phyloP scores from a whole-genome alignment of 2,888 invertebrate genomes.

The Andrena marginata region DNA sequence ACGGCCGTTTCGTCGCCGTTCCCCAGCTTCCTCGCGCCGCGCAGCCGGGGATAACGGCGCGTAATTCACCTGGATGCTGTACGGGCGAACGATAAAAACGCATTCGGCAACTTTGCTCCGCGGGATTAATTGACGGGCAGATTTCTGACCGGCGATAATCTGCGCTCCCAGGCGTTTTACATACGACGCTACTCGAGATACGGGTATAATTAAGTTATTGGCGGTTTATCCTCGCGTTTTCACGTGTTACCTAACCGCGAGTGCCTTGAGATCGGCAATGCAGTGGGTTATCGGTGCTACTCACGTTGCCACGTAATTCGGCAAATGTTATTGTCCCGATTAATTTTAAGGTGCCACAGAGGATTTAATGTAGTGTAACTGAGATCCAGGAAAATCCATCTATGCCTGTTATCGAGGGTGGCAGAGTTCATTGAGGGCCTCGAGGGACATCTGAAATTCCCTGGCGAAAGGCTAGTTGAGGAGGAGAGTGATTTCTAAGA shows the following conservation, averaged over 20 bases:
- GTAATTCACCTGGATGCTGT: neutral
- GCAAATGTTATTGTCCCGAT: neutral
- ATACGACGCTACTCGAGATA: slow-evolving; percentile 27
- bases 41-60: slow-evolving; percentile 32
- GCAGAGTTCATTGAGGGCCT: too few species aligned
- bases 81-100: slow-evolving; percentile 31
- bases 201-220: slow-evolving; percentile 35
- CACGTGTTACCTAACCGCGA: slow-evolving; percentile 16
- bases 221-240: slow-evolving; percentile 14
- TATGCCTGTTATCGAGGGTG: neutral
- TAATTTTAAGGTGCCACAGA: neutral
- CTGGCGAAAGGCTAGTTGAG: slow-evolving; percentile 41
- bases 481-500: slow-evolving; percentile 47
- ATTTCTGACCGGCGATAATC: slow-evolving; percentile 19
- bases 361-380: neutral
- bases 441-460: slow-evolving; percentile 28
- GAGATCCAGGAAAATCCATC: neutral
- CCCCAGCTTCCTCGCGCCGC: slow-evolving; percentile 12
- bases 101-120: slow-evolving; percentile 17
- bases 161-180: neutral
- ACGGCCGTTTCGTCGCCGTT: slow-evolving; percentile 2
- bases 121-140: slow-evolving; percentile 42
- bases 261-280: neutral
- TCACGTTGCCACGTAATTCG: neutral
- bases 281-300: too few species aligned